A percentile compares a stretch with the other conserved stretches of the same genome.
Conservation (phyloP, 2,888 invertebrate species). For the Escarpia spicata region DNA sequence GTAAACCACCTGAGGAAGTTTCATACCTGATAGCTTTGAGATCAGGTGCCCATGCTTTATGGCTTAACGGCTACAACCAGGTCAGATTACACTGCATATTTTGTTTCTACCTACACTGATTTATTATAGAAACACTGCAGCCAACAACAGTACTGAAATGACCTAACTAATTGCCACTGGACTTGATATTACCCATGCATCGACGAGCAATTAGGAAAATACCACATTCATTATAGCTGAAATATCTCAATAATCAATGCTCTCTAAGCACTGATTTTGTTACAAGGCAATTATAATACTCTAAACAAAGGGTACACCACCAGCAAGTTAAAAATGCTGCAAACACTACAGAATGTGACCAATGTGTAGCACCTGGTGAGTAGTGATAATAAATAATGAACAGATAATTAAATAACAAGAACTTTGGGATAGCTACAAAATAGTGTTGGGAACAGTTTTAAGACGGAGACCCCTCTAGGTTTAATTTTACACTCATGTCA, state of each 20-base stretch:
- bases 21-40: not conserved
- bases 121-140: not conserved
- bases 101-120: not conserved
- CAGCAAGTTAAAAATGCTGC: not conserved
- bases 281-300: not conserved
- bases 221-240: not conserved
- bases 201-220: conserved; percentile 26
- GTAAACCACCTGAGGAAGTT: not conserved
- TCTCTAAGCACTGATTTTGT: not conserved
- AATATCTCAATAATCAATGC: not conserved
- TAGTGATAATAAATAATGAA: no score
- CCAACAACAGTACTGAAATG: not conserved
- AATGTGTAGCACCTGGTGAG: no score
- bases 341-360: no score
- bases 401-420: no score
- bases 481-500: no score
- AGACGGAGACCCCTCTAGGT: no score
- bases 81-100: not conserved
- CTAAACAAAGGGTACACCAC: not conserved
- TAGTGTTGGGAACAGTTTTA: no score
- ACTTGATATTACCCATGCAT: conserved; percentile 23
- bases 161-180: not conserved
- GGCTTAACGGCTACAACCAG: not conserved
- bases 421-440: no score
- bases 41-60: not conserved